Base-by-base conservation (phyloP, 2,797 vertebrate genomes). In the Malacoctenus gilli region DNA sequence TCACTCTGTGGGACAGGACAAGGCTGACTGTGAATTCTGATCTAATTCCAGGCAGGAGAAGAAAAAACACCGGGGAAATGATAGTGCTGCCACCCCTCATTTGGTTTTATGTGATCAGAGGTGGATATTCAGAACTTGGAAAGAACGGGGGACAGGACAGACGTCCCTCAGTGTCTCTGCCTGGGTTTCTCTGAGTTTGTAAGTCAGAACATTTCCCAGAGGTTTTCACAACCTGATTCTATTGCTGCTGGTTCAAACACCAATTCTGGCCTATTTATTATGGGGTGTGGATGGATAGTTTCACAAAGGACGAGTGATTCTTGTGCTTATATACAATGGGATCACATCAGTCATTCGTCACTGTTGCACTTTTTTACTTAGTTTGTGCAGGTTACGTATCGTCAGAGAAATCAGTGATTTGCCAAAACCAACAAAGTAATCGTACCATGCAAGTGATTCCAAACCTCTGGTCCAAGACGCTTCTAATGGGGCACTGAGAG, bases 1-100 rank as follows among this genome's bases (percentile, higher is more conserved):
- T 83, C 78, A 86, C 82, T 84, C 80, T 42, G 44, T 15, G 53
- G 72, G 69, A 83, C 64, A 81, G 58, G 66, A 71, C 49, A 48
- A 25, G 65, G 47, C 56, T 46, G 75, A 65, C 43, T 54, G 56
- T 49, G 53, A 82, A 82, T 82, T 84, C 30, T 77, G 79, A 82
- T 87, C 75, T 85, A 76, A 87, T 83, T 84, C 23, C 58, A 62
- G 58, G 32, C 35, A 68, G 50, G 34, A 32, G 34, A 31, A 43
- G 37, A 21, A 57, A 32, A 63, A 41, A 46, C n/a, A 19, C 55
- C 15, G 6, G 74, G 69, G 62, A 74, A 77, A 75, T 66, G 58
- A 80, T 44, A 43, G 68, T 3, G 52, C 56, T 50, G 70, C 41
- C 49, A 42, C 38, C 38, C 22, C 34, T 58, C 40, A 48, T 79